Conservation (phyloP, 2,797 vertebrate species). For the Pangasius larnaudii region DNA sequence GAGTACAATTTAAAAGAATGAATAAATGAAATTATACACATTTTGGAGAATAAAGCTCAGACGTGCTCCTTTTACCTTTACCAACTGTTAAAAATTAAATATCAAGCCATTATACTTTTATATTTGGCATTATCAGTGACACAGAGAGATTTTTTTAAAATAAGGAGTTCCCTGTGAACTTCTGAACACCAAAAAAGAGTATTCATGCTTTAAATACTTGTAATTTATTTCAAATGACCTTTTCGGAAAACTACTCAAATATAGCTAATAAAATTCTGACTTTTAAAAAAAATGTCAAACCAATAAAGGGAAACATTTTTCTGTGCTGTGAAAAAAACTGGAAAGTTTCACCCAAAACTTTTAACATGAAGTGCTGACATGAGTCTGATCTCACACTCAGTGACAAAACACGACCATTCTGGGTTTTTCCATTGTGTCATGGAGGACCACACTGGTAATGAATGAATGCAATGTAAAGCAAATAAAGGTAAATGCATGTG, state of each 20-base stretch:
- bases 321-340: background rate
- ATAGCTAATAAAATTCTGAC: conserved; percentile 2
- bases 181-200: conserved; percentile 3
- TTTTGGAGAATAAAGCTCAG: background rate
- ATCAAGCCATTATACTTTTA: conserved; percentile 18
- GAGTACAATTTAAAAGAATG: background rate
- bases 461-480: background rate
- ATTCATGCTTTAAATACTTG: background rate
- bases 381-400: background rate
- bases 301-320: conserved; percentile 8
- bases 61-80: background rate
- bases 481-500: background rate
- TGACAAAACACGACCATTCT: background rate
- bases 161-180: background rate
- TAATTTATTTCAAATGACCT: conserved; percentile 21
- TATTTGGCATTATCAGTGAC: conserved; percentile 15
- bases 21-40: background rate
- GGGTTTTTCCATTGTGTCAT: background rate
- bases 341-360: background rate
- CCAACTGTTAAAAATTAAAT: conserved; percentile 1
- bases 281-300: conserved; percentile 36
- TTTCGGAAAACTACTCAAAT: conserved; percentile 22
- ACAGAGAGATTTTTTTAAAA: background rate
- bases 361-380: background rate
- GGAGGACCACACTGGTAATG: background rate